Percentiles rank a stretch among this genome's conserved stretches.
Evolutionary conservation across 2,113 vertebrate genomes (phyloP).

Genomic region (Phylloscopus trochilus): DNA sequence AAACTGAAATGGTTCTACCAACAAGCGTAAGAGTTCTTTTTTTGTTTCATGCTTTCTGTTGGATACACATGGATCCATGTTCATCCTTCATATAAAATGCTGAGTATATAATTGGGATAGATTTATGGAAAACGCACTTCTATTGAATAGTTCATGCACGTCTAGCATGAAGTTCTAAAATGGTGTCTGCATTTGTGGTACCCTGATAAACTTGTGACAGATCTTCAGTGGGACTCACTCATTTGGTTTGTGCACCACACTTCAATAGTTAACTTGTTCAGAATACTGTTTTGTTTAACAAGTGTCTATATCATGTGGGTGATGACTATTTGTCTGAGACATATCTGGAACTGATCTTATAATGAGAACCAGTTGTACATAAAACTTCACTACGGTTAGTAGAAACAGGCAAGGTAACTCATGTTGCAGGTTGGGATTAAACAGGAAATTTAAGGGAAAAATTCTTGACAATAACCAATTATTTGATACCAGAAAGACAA

Average conservation of each 20-base stretch:
- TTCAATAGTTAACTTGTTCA: background rate
- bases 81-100: background rate
- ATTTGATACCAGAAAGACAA: background rate
- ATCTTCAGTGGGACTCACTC: background rate
- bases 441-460: background rate
- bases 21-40: background rate
- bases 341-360: background rate
- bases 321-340: background rate
- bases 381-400: background rate
- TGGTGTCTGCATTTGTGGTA: background rate
- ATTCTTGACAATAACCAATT: background rate
- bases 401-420: background rate
- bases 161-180: background rate
- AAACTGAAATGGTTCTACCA: background rate
- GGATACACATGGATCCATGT: background rate
- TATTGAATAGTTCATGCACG: background rate
- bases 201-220: background rate
- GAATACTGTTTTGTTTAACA: background rate
- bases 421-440: background rate
- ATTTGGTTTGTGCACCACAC: background rate
- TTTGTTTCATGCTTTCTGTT: background rate
- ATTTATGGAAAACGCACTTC: background rate
- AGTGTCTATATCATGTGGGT: background rate
- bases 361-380: background rate
- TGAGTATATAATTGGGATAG: background rate